Evolutionary conservation across 2,888 invertebrate species (phyloP), one percentile per base, ranked within the genome.

Genomic region (Linnaemya vulpina): DNA sequence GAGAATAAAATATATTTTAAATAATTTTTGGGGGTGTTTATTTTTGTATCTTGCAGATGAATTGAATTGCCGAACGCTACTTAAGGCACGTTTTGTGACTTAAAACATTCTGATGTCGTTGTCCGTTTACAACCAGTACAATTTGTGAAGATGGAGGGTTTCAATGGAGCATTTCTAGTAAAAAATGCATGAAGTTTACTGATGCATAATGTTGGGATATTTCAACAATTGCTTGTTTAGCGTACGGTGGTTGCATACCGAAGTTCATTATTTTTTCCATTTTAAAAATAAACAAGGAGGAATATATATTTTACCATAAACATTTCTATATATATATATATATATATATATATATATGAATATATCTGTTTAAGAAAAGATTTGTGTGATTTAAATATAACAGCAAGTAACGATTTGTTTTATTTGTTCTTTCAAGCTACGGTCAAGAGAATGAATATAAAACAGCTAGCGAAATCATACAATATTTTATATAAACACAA

Each of bases 181-280:
- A 79, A 73, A 86, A 84, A 84, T 87, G 87, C 87, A 87, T 88
- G 86, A 83, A 84, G 80, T 63, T 51, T 49, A 84, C 58, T 55
- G 77, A 86, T 86, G 81, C 82, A 70, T 82, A 80, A 63, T 74
- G 3, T 83, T 75, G 62, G 55, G 30, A 79, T 63, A 78, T 58
- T 77, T 3, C 30, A 81, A 65, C 10, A 67, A 11, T 68, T 51
- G 43, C 3, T 40, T 51, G 43, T 1, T 40, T 9, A 53, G 30
- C 5, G 17, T 55, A 63, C 55, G 68, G 22, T 51, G 38, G 5
- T 10, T 60, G 2, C 51, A 51, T 17, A 11, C 40, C 43, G n/a
- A 17, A 49, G 17, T n/a, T n/a, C n/a, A 8, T n/a, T 9, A n/a
- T 2, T 2, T 9, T 8, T 38, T 8, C 9, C 11, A n/a, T 38